These are phyloP conservation scores for Allacma fusca DNA, from an alignment of 2,888 invertebrate genomes.

Conservation along the genomic window DNA sequence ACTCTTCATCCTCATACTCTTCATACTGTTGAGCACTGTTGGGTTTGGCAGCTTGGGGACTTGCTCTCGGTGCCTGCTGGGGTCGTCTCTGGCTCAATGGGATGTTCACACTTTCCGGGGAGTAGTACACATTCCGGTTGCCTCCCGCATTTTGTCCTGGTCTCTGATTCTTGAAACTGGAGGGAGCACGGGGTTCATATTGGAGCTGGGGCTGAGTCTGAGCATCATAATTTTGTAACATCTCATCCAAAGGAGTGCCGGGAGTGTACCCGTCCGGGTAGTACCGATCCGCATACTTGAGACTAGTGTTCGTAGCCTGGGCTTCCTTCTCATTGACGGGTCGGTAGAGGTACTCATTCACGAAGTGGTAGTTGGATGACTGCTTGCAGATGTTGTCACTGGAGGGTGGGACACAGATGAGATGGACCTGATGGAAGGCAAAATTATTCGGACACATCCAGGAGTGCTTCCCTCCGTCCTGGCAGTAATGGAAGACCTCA, in stretches of 20 bases:
- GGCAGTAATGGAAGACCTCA: constrained; percentile 93
- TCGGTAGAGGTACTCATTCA: constrained; percentile 90
- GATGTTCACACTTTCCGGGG: constrained; percentile 87
- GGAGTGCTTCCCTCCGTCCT: constrained; percentile 86
- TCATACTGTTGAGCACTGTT: constrained; percentile 19
- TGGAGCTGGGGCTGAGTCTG: constrained; percentile 4
- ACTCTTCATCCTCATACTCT: constrained; percentile 38
- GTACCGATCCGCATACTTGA: constrained; percentile 64
- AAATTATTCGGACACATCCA: constrained; percentile 93
- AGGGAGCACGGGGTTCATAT: constrained; percentile 42
- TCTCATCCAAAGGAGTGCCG: constrained; percentile 36
- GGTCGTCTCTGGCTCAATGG: constrained; percentile 83
- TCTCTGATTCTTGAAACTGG: constrained; percentile 23
- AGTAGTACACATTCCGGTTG: constrained; percentile 74
- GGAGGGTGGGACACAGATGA: constrained; percentile 92
- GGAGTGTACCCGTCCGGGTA: constrained; percentile 52
- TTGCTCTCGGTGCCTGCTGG: constrained; percentile 58
- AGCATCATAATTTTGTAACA: constrained; percentile 28
- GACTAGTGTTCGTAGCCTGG: constrained; percentile 62
- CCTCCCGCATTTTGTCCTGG: not conserved
- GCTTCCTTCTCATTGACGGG: constrained; percentile 82
- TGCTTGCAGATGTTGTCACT: constrained; percentile 86
- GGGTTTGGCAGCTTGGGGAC: not conserved
- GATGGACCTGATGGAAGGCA: constrained; percentile 87
- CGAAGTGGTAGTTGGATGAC: constrained; percentile 88